Percentiles rank a stretch among this genome's conserved stretches.
These are phyloP conservation scores for Alloplasta piceator DNA, from an alignment of 2,888 invertebrate species.

Conservation along the genomic window DNA sequence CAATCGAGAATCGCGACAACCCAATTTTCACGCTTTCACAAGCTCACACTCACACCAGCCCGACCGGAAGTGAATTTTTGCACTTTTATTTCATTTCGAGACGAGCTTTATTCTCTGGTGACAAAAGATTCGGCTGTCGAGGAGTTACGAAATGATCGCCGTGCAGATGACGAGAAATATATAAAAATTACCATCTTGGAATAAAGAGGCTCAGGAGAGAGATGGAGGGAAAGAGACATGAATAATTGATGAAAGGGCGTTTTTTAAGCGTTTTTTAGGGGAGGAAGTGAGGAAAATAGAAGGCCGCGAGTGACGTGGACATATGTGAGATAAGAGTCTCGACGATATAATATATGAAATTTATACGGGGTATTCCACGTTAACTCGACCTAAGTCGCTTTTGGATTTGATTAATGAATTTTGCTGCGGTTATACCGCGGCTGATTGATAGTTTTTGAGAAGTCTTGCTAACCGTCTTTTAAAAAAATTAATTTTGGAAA, in stretches of 20 bases:
- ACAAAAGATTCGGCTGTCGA: conserved; percentile 4
- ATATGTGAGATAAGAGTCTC: background rate
- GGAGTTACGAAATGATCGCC: conserved; percentile 5
- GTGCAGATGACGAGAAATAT: conserved; percentile 27
- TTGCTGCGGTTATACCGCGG: too few species aligned
- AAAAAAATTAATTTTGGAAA: background rate
- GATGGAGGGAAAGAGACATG: conserved; percentile 48
- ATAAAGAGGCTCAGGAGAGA: conserved; percentile 41
- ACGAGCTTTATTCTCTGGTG: background rate
- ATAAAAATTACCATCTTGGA: conserved; percentile 40
- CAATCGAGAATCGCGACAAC: conserved; percentile 41
- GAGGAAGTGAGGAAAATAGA: background rate
- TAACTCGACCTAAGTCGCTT: too few species aligned
- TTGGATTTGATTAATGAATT: too few species aligned
- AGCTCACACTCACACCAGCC: background rate
- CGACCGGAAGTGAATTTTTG: conserved; percentile 11
- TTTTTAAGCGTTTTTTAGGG: background rate
- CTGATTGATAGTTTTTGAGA: too few species aligned
- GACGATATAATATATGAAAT: background rate
- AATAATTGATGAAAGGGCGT: conserved; percentile 67
- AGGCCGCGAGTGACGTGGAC: conserved; percentile 1
- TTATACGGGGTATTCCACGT: background rate
- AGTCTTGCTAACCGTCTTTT: too few species aligned
- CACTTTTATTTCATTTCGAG: conserved; percentile 1
- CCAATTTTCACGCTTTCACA: conserved; percentile 39